Conservation (phyloP, 2,113 vertebrate species). For the Chloropsis hardwickii region DNA sequence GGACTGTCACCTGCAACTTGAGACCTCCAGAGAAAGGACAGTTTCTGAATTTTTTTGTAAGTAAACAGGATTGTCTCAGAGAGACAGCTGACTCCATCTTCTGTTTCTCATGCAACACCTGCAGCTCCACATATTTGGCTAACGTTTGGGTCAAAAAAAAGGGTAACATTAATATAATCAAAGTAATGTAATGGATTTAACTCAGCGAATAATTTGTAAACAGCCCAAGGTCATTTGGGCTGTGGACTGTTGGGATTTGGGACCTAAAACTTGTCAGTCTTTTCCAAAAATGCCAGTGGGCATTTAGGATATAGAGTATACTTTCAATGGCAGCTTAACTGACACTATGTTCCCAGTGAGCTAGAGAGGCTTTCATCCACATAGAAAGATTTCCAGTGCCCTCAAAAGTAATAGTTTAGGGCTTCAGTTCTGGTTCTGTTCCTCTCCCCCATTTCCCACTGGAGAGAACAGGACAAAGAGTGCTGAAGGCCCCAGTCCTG, state of each 20-base stretch:
- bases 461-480: not conserved
- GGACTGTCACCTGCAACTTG: constrained; percentile 44
- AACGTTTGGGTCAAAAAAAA: constrained; percentile 33
- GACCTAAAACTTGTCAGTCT: not conserved
- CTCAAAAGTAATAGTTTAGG: not conserved
- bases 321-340: not conserved
- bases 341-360: not conserved
- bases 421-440: not conserved
- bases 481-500: not conserved
- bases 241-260: not conserved
- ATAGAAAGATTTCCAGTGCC: not conserved
- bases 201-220: not conserved
- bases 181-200: not conserved
- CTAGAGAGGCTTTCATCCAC: not conserved
- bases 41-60: not conserved
- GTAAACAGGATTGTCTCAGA: constrained; percentile 23
- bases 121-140: constrained; percentile 38
- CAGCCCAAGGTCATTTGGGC: not conserved
- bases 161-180: constrained; percentile 27
- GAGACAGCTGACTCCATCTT: constrained; percentile 47
- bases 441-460: not conserved
- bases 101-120: constrained; percentile 23
- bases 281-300: not conserved
- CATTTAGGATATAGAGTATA: not conserved
- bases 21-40: constrained; percentile 30